These are phyloP conservation scores for Anisognathus igniventris DNA, from an alignment of 2,797 vertebrate species.

Conservation along the genomic window DNA sequence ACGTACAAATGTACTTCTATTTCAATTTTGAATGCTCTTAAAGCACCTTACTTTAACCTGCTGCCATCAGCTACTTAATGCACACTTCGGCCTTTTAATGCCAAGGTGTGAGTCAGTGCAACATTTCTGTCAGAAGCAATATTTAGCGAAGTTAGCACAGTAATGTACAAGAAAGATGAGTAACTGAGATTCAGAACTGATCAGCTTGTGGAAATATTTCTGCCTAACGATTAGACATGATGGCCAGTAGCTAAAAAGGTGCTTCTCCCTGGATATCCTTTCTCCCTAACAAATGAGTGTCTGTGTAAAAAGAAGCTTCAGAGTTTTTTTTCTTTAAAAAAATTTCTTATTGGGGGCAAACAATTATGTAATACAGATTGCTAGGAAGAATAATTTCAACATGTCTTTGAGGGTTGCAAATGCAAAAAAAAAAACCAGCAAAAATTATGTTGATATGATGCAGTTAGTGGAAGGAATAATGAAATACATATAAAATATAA, in stretches of 20 bases:
- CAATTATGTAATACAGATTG: not conserved
- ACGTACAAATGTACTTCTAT: not conserved
- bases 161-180: not conserved
- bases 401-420: not conserved
- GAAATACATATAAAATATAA: not conserved
- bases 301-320: not conserved
- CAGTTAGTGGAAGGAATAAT: not conserved
- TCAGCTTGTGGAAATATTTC: not conserved
- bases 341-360: not conserved
- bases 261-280: not conserved
- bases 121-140: not conserved
- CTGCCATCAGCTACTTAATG: not conserved
- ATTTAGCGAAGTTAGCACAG: not conserved
- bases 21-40: not conserved
- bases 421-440: accelerated
- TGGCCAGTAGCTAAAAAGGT: not conserved
- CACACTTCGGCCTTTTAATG: not conserved
- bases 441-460: accelerated
- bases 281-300: not conserved
- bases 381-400: not conserved
- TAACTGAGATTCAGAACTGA: not conserved
- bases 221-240: not conserved
- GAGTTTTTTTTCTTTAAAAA: not conserved
- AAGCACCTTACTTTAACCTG: not conserved
- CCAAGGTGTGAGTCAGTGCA: not conserved